Conservation (phyloP, 2,113 vertebrate genomes). For the Corapipo altera region DNA sequence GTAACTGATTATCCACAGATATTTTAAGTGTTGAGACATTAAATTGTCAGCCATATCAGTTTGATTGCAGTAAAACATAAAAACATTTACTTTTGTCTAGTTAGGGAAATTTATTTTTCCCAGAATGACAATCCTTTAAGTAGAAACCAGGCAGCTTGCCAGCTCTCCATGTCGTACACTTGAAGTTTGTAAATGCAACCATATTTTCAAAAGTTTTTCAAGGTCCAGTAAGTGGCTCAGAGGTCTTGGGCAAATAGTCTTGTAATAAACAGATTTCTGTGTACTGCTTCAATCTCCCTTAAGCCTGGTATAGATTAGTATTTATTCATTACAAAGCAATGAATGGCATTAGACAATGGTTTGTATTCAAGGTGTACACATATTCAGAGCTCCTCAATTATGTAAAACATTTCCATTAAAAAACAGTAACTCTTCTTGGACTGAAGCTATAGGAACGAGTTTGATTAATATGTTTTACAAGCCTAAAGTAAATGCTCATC, state of each 20-base stretch:
- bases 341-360: not conserved
- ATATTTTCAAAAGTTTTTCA: conserved; percentile 80
- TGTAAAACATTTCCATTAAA: conserved; percentile 65
- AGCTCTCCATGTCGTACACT: conserved; percentile 77
- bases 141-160: conserved; percentile 83
- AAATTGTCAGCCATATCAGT: conserved; percentile 85
- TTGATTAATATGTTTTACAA: conserved; percentile 80
- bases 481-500: conserved; percentile 76
- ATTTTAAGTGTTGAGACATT: conserved; percentile 85
- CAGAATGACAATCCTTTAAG: conserved; percentile 88
- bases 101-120: conserved; percentile 91
- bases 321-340: conserved; percentile 42
- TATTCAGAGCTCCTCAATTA: conserved; percentile 39
- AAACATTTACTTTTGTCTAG: conserved; percentile 88
- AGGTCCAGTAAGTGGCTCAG: conserved; percentile 62
- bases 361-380: conserved; percentile 16
- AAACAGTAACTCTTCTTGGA: conserved; percentile 67
- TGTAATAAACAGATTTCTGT: conserved; percentile 73
- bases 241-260: conserved; percentile 70
- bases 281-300: conserved; percentile 56
- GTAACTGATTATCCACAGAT: conserved; percentile 82
- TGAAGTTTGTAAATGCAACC: conserved; percentile 78
- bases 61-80: conserved; percentile 87
- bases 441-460: conserved; percentile 66
- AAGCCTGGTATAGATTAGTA: conserved; percentile 1